Base-by-base conservation (phyloP, 2,797 vertebrate species). In the Crossoptilon crossoptilon region DNA sequence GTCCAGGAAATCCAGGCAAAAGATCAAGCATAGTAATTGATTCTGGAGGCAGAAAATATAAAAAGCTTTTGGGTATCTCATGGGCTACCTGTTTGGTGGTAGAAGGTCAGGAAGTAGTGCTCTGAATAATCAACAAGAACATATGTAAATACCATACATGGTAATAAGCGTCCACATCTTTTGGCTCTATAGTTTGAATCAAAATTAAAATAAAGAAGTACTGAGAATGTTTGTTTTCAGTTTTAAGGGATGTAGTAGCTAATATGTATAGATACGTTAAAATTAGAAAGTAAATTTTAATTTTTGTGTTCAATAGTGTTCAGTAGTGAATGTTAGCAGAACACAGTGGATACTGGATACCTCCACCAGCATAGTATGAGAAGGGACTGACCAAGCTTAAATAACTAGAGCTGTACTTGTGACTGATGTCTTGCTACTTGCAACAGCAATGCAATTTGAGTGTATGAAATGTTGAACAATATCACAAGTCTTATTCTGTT, bases 11-110 rank as follows among this genome's bases (percentile, higher is more conserved):
- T 69, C 58, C 59, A 46, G 78, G 72, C 33, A 79, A 55, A 85
- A 71, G 19, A 76, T 49, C 48, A 88, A 91, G 21, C 16, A n/a
- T 21, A 81, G 5, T 72, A 56, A 83, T 84, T 86, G 17, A 53
- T 89, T 88, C 95, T 66, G 51, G 59, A 85, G n/a, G 35, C 44
- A 91, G 58, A 87, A 55, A 55, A 16, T 35, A 80, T 60, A 60
- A 81, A 63, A 23, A 3, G 15, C 24, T 67, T 80, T 55, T 37
- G 49, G 18, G 24, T 7, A 59, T 85, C 44, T 89, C 48, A 60
- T 19, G 62, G 55, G 21, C 48, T 85, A 37, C 15, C 46, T 87
- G 6, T 91, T 84, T 70, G 31, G 21, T 27, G 63, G 23, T 44
- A 35, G 18, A 49, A 62, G 37, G 22, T 81, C 55, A 63, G 22